Conservation (phyloP, 2,888 invertebrate genomes). For the Deilephila elpenor region DNA sequence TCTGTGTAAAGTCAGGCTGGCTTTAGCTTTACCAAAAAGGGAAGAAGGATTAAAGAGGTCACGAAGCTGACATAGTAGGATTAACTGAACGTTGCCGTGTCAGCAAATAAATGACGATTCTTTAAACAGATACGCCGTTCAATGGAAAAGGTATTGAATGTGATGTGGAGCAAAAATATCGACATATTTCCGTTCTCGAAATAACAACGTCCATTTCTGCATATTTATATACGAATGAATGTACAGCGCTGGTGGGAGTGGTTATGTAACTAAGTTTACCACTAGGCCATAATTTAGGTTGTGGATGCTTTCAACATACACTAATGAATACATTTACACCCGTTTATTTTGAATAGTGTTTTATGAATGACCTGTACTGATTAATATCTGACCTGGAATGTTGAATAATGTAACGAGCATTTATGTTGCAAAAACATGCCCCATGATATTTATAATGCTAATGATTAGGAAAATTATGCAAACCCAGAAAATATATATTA, state of each 20-base stretch:
- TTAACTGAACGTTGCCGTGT: conserved; percentile 68
- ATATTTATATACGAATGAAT: background rate
- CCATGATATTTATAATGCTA: too few relatives aligned
- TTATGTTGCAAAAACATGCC: too few relatives aligned
- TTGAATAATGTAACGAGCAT: too few relatives aligned
- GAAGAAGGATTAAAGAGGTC: conserved; percentile 79
- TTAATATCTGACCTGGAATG: too few relatives aligned
- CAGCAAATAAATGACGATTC: conserved; percentile 73
- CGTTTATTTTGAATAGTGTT: too few relatives aligned
- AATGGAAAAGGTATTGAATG: conserved; percentile 46
- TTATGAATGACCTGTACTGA: too few relatives aligned
- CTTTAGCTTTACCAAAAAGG: conserved; percentile 65
- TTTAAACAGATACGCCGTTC: conserved; percentile 50
- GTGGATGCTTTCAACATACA: too few relatives aligned
- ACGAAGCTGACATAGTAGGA: conserved; percentile 77
- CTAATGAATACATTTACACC: too few relatives aligned
- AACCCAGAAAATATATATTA: too few relatives aligned
- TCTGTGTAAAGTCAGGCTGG: conserved; percentile 65
- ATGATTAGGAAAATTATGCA: too few relatives aligned
- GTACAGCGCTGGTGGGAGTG: background rate
- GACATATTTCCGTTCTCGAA: background rate
- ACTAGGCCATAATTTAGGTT: background rate
- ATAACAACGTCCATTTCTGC: background rate
- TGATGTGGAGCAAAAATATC: conserved; percentile 18
- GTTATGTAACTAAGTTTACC: background rate